Conservation (phyloP, 1,140 invertebrate genomes). For the Drosophila ananassae region DNA sequence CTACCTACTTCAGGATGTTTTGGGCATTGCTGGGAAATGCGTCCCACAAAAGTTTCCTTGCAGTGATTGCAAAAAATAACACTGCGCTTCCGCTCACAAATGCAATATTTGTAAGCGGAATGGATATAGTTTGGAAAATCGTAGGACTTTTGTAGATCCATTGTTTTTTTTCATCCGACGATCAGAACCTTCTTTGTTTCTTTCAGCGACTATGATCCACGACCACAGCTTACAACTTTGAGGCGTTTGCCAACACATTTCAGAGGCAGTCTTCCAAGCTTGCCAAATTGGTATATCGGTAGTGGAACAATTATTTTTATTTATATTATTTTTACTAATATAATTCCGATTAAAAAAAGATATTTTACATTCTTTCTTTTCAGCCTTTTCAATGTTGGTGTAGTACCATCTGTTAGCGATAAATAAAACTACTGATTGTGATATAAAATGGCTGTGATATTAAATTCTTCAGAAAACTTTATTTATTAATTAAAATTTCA, state of each 20-base stretch:
- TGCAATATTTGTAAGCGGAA: conserved; percentile 18
- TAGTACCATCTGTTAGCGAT: no score
- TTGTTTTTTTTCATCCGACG: not conserved
- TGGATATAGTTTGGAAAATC: conserved; percentile 1
- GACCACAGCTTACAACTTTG: not conserved
- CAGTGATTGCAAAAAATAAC: conserved; percentile 43
- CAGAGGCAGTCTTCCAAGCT: not conserved
- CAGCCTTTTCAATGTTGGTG: no score
- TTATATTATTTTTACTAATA: no score
- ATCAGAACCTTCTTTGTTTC: not conserved
- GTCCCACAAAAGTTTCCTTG: conserved; percentile 46
- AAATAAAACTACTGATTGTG: no score
- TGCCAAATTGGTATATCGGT: no score
- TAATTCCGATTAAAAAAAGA: no score
- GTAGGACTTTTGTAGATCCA: conserved; percentile 20
- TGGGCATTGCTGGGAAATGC: conserved; percentile 42
- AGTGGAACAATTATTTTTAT: no score
- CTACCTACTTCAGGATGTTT: conserved; percentile 44
- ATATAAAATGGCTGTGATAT: no score
- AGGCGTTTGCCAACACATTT: no score
- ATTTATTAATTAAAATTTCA: no score
- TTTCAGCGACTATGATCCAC: not conserved
- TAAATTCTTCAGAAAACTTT: no score
- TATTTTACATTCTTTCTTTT: no score
- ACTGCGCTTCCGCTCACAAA: conserved; percentile 51